phyloP scores from a whole-genome alignment of 37 sponge, comb jelly and placozoan genomes.

The Bolinopsis microptera region DNA sequence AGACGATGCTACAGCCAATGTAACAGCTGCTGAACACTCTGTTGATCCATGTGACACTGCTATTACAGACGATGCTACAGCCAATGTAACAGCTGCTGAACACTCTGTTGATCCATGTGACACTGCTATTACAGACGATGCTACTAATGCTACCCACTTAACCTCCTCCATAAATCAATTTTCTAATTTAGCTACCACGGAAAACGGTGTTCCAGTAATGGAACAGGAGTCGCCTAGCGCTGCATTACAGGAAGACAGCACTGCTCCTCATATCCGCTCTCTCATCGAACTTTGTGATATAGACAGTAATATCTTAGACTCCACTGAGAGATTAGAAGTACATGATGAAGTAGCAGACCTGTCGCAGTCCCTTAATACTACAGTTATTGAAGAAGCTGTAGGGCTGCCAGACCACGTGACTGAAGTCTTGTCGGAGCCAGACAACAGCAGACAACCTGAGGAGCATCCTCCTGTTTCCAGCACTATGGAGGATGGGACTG shows the following conservation, averaged over 20 bases:
- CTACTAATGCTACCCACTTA: not conserved
- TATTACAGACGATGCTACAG: not conserved
- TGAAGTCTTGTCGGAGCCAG: not conserved
- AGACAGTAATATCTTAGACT: constrained; percentile 44
- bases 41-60: constrained; percentile 41
- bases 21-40: constrained; percentile 27
- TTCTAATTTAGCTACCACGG: constrained; percentile 34
- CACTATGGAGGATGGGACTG: not conserved
- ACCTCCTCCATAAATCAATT: not conserved
- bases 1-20: constrained; percentile 48
- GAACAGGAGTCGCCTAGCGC: not conserved
- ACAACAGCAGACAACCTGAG: not conserved
- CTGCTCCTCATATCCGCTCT: not conserved
- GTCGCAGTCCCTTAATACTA: not conserved
- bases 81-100: constrained; percentile 45
- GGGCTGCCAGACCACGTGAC: too few relatives aligned
- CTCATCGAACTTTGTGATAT: constrained; percentile 19
- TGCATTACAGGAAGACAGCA: not conserved
- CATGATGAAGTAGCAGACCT: constrained; percentile 3
- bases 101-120: constrained; percentile 45
- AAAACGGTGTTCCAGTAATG: not conserved
- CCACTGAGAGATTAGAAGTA: constrained; percentile 53
- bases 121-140: not conserved
- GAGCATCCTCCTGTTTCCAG: too few relatives aligned
- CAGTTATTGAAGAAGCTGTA: not conserved